These are phyloP conservation scores for Synergus laeviventris DNA, from an alignment of 2,888 invertebrate genomes.

Conservation along the genomic window DNA sequence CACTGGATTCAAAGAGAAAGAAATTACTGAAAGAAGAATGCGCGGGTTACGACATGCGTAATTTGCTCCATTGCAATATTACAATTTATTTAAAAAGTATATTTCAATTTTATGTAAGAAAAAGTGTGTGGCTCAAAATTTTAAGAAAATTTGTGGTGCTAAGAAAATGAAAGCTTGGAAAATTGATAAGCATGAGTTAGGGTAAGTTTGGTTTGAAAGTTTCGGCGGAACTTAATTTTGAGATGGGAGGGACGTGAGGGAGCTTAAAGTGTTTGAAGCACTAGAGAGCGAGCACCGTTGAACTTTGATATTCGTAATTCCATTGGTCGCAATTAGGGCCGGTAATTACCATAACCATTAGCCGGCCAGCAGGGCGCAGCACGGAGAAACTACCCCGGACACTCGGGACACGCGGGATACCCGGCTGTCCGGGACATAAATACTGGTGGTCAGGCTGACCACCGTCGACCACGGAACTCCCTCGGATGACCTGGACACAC, in stretches of 20 bases:
- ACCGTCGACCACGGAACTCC: conserved; percentile 66
- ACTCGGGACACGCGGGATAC: conserved; percentile 60
- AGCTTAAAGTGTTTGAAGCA: conserved; percentile 35
- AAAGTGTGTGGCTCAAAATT: too few relatives aligned
- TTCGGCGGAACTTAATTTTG: conserved; percentile 26
- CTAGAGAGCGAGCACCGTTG: conserved; percentile 45
- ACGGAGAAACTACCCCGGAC: conserved; percentile 66
- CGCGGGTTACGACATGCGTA: too few relatives aligned
- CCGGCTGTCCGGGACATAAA: conserved; percentile 72
- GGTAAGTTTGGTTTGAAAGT: neutral
- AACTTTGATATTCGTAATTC: conserved; percentile 76
- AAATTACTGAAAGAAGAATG: too few relatives aligned
- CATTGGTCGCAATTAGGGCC: conserved; percentile 75
- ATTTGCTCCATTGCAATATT: too few relatives aligned
- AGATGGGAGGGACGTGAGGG: conserved; percentile 9
- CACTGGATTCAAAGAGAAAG: too few relatives aligned
- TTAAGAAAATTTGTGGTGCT: neutral
- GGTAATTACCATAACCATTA: conserved; percentile 77
- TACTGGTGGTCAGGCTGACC: conserved; percentile 72
- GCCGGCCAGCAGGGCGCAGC: conserved; percentile 62
- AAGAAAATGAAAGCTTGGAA: neutral
- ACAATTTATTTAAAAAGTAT: too few relatives aligned
- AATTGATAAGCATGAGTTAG: neutral
- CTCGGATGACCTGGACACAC: conserved; percentile 70
- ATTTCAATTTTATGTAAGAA: too few relatives aligned